phyloP scores from a whole-genome alignment of 2,113 vertebrate genomes.

The Rhynchomys soricoides region DNA sequence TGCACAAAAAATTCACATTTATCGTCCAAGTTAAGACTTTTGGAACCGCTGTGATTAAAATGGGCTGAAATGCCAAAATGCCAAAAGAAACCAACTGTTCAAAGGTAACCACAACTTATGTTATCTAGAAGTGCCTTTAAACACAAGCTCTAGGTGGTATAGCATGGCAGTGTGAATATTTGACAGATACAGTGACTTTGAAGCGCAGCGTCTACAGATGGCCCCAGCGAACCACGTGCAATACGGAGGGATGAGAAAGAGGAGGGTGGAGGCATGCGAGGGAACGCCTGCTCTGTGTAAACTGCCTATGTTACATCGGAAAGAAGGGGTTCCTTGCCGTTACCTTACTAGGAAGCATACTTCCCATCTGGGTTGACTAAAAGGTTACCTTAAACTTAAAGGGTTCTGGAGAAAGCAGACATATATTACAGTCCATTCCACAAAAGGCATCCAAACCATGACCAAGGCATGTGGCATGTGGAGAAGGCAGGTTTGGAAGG shows the following conservation, averaged over 20 bases:
- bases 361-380: constrained; percentile 63
- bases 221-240: constrained; percentile 79
- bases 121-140: constrained; percentile 74
- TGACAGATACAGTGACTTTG: constrained; percentile 36
- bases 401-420: constrained; percentile 70
- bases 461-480: neutral
- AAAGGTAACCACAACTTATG: constrained; percentile 43
- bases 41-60: constrained; percentile 73
- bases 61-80: constrained; percentile 80
- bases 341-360: constrained; percentile 64
- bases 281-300: constrained; percentile 74
- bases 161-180: constrained; percentile 21
- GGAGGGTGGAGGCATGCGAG: constrained; percentile 66
- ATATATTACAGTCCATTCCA: constrained; percentile 63
- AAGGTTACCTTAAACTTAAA: constrained; percentile 74
- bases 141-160: constrained; percentile 72
- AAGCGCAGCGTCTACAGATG: constrained; percentile 63
- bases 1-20: constrained; percentile 84
- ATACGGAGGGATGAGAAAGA: constrained; percentile 75
- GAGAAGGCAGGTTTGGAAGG: neutral
- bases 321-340: constrained; percentile 63
- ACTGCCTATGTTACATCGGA: constrained; percentile 55
- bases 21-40: constrained; percentile 78
- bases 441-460: constrained; percentile 19
- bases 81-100: constrained; percentile 72